Percentiles rank a stretch among this genome's conserved stretches.
Evolutionary conservation across 2,888 invertebrate genomes (phyloP).

Genomic region (Tachystola acroxantha): DNA sequence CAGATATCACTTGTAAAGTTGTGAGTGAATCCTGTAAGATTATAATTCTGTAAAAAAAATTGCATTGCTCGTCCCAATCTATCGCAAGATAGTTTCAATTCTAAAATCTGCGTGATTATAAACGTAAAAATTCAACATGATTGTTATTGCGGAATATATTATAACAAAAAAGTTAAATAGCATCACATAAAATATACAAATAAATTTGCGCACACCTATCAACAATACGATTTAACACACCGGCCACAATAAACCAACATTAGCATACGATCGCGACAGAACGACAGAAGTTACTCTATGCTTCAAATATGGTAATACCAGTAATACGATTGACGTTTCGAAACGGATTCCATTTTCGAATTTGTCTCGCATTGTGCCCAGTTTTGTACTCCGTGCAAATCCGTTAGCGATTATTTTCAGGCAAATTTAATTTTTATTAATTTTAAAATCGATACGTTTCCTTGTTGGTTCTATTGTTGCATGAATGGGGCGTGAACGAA

Average conservation of each 20-base stretch:
- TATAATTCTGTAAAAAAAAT: too few species aligned
- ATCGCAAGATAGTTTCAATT: too few species aligned
- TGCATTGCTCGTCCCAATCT: too few species aligned
- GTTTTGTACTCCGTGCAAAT: conserved; percentile 54
- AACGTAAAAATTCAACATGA: too few species aligned
- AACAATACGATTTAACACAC: conserved; percentile 8
- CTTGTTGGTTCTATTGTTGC: conserved; percentile 27
- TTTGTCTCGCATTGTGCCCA: conserved; percentile 59
- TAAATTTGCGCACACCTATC: too few species aligned
- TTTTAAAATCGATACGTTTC: conserved; percentile 36
- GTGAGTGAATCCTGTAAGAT: too few species aligned
- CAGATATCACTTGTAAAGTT: too few species aligned
- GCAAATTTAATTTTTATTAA: conserved; percentile 48
- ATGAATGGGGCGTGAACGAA: conserved; percentile 16
- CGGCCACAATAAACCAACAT: conserved; percentile 6
- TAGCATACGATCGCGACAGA: neutral
- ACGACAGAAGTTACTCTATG: neutral
- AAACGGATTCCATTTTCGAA: conserved; percentile 56
- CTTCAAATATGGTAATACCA: conserved; percentile 53
- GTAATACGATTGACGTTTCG: conserved; percentile 54
- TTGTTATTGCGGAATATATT: too few species aligned
- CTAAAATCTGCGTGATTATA: too few species aligned
- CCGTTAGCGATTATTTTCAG: conserved; percentile 62
- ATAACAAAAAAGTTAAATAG: too few species aligned
- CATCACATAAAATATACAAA: too few species aligned